These are phyloP conservation scores for Phengaris alcon DNA, from an alignment of 2,888 invertebrate genomes.

Conservation along the genomic window DNA sequence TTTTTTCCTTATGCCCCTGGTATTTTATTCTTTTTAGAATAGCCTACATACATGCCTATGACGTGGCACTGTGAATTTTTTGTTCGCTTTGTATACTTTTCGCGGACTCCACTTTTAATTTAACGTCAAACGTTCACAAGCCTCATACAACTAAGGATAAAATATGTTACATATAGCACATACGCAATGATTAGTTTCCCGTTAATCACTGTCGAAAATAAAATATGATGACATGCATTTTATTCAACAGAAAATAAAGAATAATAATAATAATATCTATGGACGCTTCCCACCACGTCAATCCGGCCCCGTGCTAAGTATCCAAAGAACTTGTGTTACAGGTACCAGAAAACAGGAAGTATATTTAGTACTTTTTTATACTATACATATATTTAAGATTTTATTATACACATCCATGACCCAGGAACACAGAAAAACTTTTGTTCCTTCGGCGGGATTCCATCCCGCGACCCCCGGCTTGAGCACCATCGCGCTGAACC, in stretches of 20 bases:
- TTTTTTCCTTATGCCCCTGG: slow-evolving; percentile 53
- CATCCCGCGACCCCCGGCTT: too few species aligned
- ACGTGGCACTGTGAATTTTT: slow-evolving; percentile 34
- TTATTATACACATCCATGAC: too few species aligned
- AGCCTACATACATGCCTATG: slow-evolving; percentile 42
- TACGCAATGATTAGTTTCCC: background rate
- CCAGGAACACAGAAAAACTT: too few species aligned
- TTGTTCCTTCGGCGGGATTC: too few species aligned
- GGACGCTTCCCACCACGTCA: too few species aligned
- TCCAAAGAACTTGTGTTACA: too few species aligned
- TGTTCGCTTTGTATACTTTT: slow-evolving; percentile 34
- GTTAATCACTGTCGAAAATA: background rate
- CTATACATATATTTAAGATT: too few species aligned
- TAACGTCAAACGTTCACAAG: slow-evolving; percentile 14
- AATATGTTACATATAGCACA: background rate
- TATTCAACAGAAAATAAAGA: background rate
- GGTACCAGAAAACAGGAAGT: too few species aligned
- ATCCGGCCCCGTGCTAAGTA: too few species aligned
- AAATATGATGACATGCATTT: background rate
- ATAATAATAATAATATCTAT: too few species aligned
- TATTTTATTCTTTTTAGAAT: slow-evolving; percentile 51
- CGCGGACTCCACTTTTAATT: slow-evolving; percentile 30
- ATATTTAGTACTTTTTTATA: too few species aligned
- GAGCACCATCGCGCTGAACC: too few species aligned
- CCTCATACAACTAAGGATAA: background rate